phyloP scores from a whole-genome alignment of 2,113 vertebrate species.

The Emydocephalus ijimae region DNA sequence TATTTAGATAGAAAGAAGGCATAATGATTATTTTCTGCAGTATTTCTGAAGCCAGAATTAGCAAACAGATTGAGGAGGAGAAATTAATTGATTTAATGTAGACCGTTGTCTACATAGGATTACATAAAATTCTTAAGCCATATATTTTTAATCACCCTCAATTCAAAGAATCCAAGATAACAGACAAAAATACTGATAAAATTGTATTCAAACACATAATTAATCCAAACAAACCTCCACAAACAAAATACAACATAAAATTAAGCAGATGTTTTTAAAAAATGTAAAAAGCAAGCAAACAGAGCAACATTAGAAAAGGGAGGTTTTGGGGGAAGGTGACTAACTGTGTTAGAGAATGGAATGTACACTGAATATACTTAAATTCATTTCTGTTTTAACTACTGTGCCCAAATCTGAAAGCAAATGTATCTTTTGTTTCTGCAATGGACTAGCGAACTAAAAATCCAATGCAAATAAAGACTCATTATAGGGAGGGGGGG shows the following conservation, averaged over 20 bases:
- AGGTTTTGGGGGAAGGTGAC: not conserved
- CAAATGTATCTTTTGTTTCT: constrained; percentile 1
- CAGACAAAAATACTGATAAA: not conserved
- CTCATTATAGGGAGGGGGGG: not conserved
- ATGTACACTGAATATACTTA: not conserved
- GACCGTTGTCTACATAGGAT: not conserved
- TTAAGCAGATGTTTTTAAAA: not conserved
- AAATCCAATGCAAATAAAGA: constrained; percentile 8
- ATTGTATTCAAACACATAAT: not conserved
- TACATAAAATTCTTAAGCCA: not conserved
- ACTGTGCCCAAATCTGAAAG: constrained; percentile 4
- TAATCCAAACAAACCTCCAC: not conserved
- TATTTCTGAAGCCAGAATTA: not conserved
- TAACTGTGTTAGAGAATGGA: not conserved
- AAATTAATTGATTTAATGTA: not conserved
- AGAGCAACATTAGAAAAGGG: not conserved
- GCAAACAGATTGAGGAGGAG: not conserved
- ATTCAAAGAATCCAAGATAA: not conserved
- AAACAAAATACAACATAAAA: not conserved
- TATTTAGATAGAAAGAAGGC: not conserved
- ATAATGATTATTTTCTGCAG: not conserved
- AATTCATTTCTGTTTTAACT: not conserved
- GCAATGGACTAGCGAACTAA: not conserved
- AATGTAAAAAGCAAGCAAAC: not conserved
- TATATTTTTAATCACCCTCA: not conserved